A percentile compares a stretch with the other conserved stretches of the same genome.
phyloP scores from a whole-genome alignment of 2,888 invertebrate genomes.

The Polyploca ridens region DNA sequence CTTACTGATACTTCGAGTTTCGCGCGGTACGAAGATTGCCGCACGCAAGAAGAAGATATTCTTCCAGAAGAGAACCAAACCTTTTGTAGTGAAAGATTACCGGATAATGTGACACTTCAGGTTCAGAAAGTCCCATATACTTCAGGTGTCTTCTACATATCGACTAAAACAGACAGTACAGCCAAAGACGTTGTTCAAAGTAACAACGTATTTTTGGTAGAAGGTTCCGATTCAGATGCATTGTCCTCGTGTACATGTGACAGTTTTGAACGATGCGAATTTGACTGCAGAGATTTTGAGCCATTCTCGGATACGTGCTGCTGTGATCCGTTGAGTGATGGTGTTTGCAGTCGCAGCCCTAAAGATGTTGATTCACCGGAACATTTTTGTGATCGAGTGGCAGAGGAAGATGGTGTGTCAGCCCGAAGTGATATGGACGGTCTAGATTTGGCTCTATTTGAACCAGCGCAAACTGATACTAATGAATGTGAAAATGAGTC shows the following conservation, averaged over 20 bases:
- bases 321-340: slow-evolving; percentile 80
- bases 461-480: slow-evolving; percentile 80
- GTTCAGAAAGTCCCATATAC: slow-evolving; percentile 79
- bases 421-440: slow-evolving; percentile 87
- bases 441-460: slow-evolving; percentile 87
- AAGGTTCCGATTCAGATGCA: slow-evolving; percentile 79
- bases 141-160: slow-evolving; percentile 73
- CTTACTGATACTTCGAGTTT: slow-evolving; percentile 80
- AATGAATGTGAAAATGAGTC: slow-evolving; percentile 50
- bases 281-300: slow-evolving; percentile 84
- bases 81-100: slow-evolving; percentile 44
- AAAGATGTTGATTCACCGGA: slow-evolving; percentile 80
- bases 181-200: slow-evolving; percentile 59
- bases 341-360: slow-evolving; percentile 78
- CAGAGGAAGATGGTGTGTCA: slow-evolving; percentile 74
- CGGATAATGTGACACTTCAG: slow-evolving; percentile 62
- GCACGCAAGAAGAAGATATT: slow-evolving; percentile 63
- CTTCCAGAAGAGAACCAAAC: slow-evolving; percentile 51
- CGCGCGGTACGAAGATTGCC: slow-evolving; percentile 77
- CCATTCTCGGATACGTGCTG: slow-evolving; percentile 86
- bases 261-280: slow-evolving; percentile 83
- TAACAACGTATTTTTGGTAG: slow-evolving; percentile 66
- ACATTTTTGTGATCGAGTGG: slow-evolving; percentile 68
- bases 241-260: slow-evolving; percentile 82
- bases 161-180: slow-evolving; percentile 60